Evolutionary conservation across 2,888 invertebrate species (phyloP).

Genomic region (Xylophagus ater): DNA sequence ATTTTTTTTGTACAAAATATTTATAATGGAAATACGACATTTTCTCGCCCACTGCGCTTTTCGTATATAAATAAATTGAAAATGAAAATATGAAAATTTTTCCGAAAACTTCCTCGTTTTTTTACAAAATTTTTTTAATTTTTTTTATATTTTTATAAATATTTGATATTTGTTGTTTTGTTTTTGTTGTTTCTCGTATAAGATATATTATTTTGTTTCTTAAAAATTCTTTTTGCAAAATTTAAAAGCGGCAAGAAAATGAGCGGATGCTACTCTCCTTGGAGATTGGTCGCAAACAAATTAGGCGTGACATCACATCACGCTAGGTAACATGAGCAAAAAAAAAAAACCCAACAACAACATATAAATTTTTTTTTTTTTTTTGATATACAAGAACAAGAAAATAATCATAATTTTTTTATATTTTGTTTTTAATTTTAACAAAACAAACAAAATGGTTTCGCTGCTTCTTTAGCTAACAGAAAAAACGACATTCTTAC

Average conservation of each 20-base stretch:
- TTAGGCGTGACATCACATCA: conserved; percentile 68
- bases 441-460: no score
- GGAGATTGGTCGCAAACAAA: conserved; percentile 88
- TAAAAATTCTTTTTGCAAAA: conserved; percentile 13
- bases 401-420: conserved; percentile 10
- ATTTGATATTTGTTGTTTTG: no score
- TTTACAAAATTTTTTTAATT: neutral
- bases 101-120: no score
- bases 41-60: conserved; percentile 21
- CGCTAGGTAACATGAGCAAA: conserved; percentile 25
- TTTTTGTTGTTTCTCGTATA: conserved; percentile 7
- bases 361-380: no score
- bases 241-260: conserved; percentile 50
- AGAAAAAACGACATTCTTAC: no score
- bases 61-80: no score
- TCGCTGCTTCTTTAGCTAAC: conserved; percentile 16
- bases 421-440: conserved; percentile 5
- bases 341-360: conserved; percentile 14
- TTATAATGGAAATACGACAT: no score
- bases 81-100: no score
- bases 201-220: conserved; percentile 8
- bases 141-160: conserved; percentile 7
- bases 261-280: conserved; percentile 75
- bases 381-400: no score
- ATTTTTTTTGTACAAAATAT: no score